Percentiles rank a stretch among this genome's conserved stretches.
These are phyloP conservation scores for Takifugu bimaculatus DNA, from an alignment of 2,113 vertebrate genomes.

Conservation along the genomic window DNA sequence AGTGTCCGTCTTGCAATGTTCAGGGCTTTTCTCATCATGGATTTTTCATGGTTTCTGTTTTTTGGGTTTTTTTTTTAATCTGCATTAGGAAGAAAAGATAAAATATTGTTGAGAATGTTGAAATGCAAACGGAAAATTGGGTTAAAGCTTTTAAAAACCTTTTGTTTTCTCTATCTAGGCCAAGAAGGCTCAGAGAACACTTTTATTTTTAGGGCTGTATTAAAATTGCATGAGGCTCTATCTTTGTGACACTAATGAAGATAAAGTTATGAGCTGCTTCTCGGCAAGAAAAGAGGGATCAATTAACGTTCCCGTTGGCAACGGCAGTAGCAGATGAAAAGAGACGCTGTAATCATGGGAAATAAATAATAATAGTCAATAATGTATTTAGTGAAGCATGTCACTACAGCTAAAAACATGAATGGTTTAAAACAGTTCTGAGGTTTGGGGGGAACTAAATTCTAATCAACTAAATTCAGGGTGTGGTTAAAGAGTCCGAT, in stretches of 20 bases:
- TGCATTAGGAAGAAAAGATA: background rate
- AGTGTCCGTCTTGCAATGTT: background rate
- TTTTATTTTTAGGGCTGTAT: slow-evolving; percentile 15
- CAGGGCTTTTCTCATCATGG: too few species aligned
- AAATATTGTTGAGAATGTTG: background rate
- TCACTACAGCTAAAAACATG: background rate
- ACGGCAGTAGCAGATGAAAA: slow-evolving; percentile 1
- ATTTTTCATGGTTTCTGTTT: slow-evolving; percentile 2
- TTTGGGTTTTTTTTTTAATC: background rate
- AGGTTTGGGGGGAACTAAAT: background rate
- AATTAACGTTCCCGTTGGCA: background rate
- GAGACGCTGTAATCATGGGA: background rate
- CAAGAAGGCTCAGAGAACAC: slow-evolving; percentile 4
- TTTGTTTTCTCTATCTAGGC: slow-evolving; percentile 27
- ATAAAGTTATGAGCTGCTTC: slow-evolving; percentile 16
- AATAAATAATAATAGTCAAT: too few species aligned
- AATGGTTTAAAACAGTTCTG: background rate
- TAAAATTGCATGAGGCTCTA: slow-evolving; percentile 32
- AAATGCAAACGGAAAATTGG: background rate
- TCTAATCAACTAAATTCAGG: background rate
- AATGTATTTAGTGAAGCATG: background rate
- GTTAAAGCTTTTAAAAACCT: background rate
- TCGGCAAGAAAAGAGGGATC: slow-evolving; percentile 13
- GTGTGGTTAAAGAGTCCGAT: background rate
- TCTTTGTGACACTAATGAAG: slow-evolving; percentile 36